Percentiles rank a stretch among this genome's conserved stretches.
These are phyloP conservation scores for Hedychridium roseum DNA, from an alignment of 2,888 invertebrate genomes.

Conservation along the genomic window DNA sequence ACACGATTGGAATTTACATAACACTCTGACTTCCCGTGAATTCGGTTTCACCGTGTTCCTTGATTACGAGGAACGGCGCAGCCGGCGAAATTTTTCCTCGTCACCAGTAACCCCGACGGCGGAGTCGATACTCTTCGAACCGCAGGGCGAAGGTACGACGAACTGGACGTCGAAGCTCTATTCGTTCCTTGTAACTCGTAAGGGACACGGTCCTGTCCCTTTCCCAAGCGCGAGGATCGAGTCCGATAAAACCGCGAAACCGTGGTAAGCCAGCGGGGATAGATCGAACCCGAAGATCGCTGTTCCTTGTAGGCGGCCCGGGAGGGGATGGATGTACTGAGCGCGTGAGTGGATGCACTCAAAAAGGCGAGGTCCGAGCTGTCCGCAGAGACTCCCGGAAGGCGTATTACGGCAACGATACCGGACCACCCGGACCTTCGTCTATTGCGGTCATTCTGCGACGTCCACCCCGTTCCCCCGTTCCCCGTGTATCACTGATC, in stretches of 20 bases:
- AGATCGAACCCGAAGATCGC: background rate
- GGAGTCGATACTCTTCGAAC: too few species aligned
- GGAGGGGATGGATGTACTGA: background rate
- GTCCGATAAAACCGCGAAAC: slow-evolving; percentile 26
- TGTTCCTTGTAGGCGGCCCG: background rate
- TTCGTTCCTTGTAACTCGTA: background rate
- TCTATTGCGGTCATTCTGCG: background rate
- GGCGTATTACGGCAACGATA: background rate
- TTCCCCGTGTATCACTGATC: too few species aligned
- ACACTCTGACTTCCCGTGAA: too few species aligned
- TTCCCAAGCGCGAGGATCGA: slow-evolving; percentile 10
- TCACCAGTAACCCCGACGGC: too few species aligned
- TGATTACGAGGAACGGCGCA: too few species aligned
- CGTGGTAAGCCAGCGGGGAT: slow-evolving; percentile 7
- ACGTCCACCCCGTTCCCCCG: too few species aligned
- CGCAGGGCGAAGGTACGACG: too few species aligned
- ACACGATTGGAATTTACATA: too few species aligned
- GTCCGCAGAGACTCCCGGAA: background rate
- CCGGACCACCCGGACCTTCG: background rate
- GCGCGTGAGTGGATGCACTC: background rate
- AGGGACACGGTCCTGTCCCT: background rate
- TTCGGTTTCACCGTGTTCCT: too few species aligned
- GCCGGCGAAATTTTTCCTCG: too few species aligned
- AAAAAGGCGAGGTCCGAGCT: background rate
- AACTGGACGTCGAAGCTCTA: too few species aligned